Percentiles rank a stretch among this genome's conserved stretches.
These are phyloP conservation scores for Acrobeloides nanus DNA, from an alignment of 2,888 invertebrate species.

Conservation along the genomic window DNA sequence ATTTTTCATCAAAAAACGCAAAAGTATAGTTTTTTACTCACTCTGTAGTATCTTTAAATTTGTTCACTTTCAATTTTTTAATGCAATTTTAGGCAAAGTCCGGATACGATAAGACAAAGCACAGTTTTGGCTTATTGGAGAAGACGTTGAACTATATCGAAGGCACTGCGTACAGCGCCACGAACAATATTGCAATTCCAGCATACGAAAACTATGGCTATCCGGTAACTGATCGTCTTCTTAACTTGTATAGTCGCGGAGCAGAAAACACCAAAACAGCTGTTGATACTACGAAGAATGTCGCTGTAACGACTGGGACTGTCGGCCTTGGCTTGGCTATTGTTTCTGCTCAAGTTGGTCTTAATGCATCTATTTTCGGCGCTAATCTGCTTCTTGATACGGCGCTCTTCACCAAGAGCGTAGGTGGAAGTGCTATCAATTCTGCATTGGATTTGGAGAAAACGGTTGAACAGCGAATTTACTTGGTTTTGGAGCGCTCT, in stretches of 20 bases:
- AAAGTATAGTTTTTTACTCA: background rate
- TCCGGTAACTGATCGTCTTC: constrained; percentile 20
- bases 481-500: constrained; percentile 13
- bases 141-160: constrained; percentile 16
- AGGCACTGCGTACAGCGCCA: constrained; percentile 9
- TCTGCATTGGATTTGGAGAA: constrained; percentile 13
- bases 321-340: constrained; percentile 21
- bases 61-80: background rate
- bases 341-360: constrained; percentile 22
- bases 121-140: constrained; percentile 17
- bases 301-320: constrained; percentile 9
- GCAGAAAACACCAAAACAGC: constrained; percentile 5
- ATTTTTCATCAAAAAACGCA: too few species aligned
- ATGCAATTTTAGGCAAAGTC: constrained; percentile 15
- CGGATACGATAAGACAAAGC: constrained; percentile 19
- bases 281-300: constrained; percentile 13
- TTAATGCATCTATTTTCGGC: constrained; percentile 18
- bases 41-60: background rate
- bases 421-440: constrained; percentile 13
- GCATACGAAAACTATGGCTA: constrained; percentile 20
- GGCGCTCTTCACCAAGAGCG: constrained; percentile 26
- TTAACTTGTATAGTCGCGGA: constrained; percentile 12
- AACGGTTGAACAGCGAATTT: constrained; percentile 18
- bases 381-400: constrained; percentile 25
- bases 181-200: constrained; percentile 13